A percentile compares a stretch with the other conserved stretches of the same genome.
These are phyloP conservation scores for Oryzias woworae DNA, from an alignment of 2,113 vertebrate genomes.

Conservation along the genomic window DNA sequence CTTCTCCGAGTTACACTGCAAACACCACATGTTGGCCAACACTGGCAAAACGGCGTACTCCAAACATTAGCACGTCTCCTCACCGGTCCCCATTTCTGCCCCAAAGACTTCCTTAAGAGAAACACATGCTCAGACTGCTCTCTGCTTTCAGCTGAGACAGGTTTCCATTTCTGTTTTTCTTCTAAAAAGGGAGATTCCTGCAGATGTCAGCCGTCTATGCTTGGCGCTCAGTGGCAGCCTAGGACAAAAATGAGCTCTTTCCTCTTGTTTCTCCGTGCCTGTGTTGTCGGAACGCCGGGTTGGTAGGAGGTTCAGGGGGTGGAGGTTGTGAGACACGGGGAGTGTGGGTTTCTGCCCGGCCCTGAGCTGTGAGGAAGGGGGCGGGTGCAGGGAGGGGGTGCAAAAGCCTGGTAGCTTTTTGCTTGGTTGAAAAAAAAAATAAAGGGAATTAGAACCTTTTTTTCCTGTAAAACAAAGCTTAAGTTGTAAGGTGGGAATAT, in stretches of 20 bases:
- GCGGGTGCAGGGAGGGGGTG: conserved; percentile 48
- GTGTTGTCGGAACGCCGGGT: conserved; percentile 45
- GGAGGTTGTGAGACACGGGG: conserved; percentile 62
- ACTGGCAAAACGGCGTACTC: conserved; percentile 38
- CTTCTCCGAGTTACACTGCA: conserved; percentile 94
- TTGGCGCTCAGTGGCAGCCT: conserved; percentile 47
- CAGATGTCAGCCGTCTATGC: conserved; percentile 35
- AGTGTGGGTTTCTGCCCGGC: conserved; percentile 59
- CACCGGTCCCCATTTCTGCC: conserved; percentile 31
- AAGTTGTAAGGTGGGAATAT: not conserved
- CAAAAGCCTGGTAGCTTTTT: conserved; percentile 50
- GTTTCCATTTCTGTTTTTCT: conserved; percentile 39
- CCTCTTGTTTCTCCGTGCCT: conserved; percentile 54
- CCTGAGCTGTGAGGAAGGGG: conserved; percentile 65
- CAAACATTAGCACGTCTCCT: conserved; percentile 52
- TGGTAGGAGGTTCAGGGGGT: conserved; percentile 61
- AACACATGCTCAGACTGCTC: conserved; percentile 29
- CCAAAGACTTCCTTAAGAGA: conserved; percentile 29
- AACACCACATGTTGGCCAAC: conserved; percentile 88
- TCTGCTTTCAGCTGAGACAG: conserved; percentile 26
- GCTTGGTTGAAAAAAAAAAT: conserved; percentile 35
- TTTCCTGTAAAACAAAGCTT: conserved; percentile 6
- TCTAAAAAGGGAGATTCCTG: conserved; percentile 20
- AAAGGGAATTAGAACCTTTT: conserved; percentile 29
- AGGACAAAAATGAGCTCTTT: conserved; percentile 61